These are phyloP conservation scores for Amphiprion ocellaris DNA, from an alignment of 2,113 vertebrate species.

Conservation along the genomic window DNA sequence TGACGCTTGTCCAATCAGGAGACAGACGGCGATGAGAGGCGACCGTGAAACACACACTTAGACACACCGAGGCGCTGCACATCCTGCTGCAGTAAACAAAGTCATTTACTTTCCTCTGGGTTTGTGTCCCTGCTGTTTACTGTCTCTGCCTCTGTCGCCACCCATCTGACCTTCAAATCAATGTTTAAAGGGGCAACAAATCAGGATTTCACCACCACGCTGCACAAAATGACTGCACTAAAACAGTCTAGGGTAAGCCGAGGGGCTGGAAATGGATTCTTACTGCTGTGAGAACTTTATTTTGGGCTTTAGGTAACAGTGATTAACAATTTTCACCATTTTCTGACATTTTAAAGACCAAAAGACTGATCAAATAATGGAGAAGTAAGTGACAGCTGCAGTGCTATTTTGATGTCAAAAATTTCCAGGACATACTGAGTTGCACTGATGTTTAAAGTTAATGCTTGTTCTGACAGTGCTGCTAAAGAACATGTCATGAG, in stretches of 20 bases:
- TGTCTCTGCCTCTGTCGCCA: neutral
- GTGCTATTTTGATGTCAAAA: too few species aligned
- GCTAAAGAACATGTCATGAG: too few species aligned
- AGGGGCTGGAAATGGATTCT: neutral
- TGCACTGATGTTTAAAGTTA: too few species aligned
- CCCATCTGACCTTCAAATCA: constrained; percentile 47
- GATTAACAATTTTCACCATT: too few species aligned
- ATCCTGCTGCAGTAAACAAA: constrained; percentile 29
- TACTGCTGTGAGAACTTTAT: too few species aligned
- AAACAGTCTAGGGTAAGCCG: neutral
- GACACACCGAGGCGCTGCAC: neutral
- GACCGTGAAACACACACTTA: neutral
- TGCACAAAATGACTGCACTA: neutral
- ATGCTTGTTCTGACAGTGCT: too few species aligned
- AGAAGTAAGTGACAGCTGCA: too few species aligned
- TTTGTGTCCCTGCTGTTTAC: constrained; percentile 35
- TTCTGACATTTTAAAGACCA: too few species aligned
- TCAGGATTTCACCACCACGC: constrained; percentile 19
- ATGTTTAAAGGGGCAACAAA: constrained; percentile 46
- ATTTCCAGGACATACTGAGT: too few species aligned
- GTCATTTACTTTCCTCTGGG: constrained; percentile 27
- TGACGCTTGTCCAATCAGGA: constrained; percentile 4
- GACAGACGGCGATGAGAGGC: constrained; percentile 1
- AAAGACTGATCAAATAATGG: too few species aligned
- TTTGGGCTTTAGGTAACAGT: too few species aligned